These are phyloP conservation scores for Molanna angustata DNA, from an alignment of 2,888 invertebrate species.

Conservation along the genomic window DNA sequence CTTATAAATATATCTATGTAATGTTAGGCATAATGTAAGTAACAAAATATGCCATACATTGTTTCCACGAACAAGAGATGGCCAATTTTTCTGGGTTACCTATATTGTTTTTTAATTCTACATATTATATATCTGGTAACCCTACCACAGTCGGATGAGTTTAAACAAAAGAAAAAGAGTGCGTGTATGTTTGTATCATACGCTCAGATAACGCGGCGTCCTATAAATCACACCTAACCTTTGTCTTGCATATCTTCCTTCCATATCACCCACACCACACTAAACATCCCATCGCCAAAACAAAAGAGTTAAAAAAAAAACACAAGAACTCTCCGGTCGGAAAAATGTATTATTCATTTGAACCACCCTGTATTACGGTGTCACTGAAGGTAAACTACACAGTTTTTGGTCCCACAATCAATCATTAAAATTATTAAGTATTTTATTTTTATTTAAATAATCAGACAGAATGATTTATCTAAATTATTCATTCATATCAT, in stretches of 20 bases:
- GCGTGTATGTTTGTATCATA: slow-evolving; percentile 18
- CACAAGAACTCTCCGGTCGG: slow-evolving; percentile 17
- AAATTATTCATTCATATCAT: too few species aligned
- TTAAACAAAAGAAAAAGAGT: slow-evolving; percentile 28
- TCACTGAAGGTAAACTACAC: neutral
- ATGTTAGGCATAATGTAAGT: too few species aligned
- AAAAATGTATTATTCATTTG: slow-evolving; percentile 31
- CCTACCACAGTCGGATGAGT: slow-evolving; percentile 26
- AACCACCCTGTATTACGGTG: slow-evolving; percentile 5
- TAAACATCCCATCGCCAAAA: neutral
- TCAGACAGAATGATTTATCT: too few species aligned
- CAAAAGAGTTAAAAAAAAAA: slow-evolving; percentile 23
- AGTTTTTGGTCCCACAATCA: too few species aligned
- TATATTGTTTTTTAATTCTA: too few species aligned
- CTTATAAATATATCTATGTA: too few species aligned
- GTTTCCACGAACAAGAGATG: too few species aligned
- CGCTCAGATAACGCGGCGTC: slow-evolving; percentile 26
- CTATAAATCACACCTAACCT: slow-evolving; percentile 32
- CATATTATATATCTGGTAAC: too few species aligned
- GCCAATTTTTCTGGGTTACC: too few species aligned
- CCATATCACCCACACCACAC: slow-evolving; percentile 8
- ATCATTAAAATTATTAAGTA: neutral
- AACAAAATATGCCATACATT: too few species aligned
- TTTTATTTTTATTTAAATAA: too few species aligned
- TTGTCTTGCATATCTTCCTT: slow-evolving; percentile 23